phyloP scores from a whole-genome alignment of 30 jellyfish, hydroid and myxozoan species.

The Aurelia sp. region DNA sequence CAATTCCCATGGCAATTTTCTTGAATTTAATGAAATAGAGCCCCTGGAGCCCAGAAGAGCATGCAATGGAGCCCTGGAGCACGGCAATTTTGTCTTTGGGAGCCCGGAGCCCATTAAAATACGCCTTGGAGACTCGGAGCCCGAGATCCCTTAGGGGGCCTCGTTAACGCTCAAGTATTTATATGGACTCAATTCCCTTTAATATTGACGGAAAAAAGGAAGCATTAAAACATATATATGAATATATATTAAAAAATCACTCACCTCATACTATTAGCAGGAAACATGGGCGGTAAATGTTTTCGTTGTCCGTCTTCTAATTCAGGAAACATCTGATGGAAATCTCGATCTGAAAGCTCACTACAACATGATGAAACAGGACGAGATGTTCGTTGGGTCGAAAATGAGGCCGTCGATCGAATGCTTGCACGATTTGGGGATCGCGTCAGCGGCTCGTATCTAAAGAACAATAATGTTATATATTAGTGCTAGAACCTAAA shows the following conservation, averaged over 20 bases:
- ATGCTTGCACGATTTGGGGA: constrained; percentile 44
- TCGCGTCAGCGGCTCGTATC: constrained; percentile 28
- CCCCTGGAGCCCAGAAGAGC: too few species aligned
- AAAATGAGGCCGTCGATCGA: constrained; percentile 24
- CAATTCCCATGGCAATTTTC: too few species aligned
- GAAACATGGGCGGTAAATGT: constrained; percentile 26
- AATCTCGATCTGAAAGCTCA: constrained; percentile 64
- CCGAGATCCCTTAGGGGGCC: too few species aligned
- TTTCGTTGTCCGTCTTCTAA: constrained; percentile 27
- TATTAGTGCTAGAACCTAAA: background rate
- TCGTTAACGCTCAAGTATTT: too few species aligned
- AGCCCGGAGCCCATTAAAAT: too few species aligned
- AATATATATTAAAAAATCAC: background rate
- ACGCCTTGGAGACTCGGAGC: too few species aligned
- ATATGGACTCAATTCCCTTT: too few species aligned
- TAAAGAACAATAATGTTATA: background rate
- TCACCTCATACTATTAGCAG: constrained; percentile 62
- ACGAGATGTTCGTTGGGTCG: constrained; percentile 42
- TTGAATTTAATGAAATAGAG: too few species aligned
- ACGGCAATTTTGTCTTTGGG: too few species aligned
- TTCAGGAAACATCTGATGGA: constrained; percentile 32
- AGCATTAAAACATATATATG: too few species aligned
- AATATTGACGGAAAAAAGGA: too few species aligned
- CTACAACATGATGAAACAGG: constrained; percentile 67
- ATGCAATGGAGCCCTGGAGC: too few species aligned